A percentile compares a stretch with the other conserved stretches of the same genome.
phyloP scores from a whole-genome alignment of 1,140 invertebrate species.

The Euwallacea fornicatus region DNA sequence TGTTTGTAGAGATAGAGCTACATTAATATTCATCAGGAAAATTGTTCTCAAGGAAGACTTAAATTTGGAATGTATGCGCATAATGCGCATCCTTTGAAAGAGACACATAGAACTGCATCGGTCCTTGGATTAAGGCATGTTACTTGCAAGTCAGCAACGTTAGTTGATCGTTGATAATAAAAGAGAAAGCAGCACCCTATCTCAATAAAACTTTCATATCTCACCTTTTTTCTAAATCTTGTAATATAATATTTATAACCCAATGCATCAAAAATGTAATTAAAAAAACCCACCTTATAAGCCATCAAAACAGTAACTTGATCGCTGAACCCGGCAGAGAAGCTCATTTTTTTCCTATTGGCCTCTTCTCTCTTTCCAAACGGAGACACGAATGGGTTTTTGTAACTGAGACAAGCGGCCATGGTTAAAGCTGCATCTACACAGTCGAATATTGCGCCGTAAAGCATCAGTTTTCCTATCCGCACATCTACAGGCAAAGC shows the following conservation, averaged over 20 bases:
- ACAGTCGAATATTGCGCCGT: conserved; percentile 90
- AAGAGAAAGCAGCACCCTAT: neutral
- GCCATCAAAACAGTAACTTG: conserved; percentile 79
- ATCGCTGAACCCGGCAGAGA: conserved; percentile 74
- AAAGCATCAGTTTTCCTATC: conserved; percentile 82
- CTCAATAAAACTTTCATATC: neutral
- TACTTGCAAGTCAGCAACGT: too few species aligned
- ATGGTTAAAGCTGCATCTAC: conserved; percentile 92
- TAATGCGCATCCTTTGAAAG: too few species aligned
- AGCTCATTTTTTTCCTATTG: conserved; percentile 71
- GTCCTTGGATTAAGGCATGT: too few species aligned
- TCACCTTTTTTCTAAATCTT: too few species aligned
- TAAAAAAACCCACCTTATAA: conserved; percentile 63
- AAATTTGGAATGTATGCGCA: too few species aligned
- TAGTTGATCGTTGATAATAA: too few species aligned
- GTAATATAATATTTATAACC: neutral
- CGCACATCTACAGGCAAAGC: conserved; percentile 88
- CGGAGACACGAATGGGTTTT: conserved; percentile 78
- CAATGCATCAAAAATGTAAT: neutral
- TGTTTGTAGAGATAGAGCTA: too few species aligned
- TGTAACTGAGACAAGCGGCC: conserved; percentile 84
- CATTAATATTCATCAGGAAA: too few species aligned
- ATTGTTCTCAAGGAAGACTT: too few species aligned
- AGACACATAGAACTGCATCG: too few species aligned
- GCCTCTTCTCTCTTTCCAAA: conserved; percentile 74